Evolutionary conservation across 2,888 invertebrate genomes (phyloP).

Genomic region (Cordylochernes scorpioides): DNA sequence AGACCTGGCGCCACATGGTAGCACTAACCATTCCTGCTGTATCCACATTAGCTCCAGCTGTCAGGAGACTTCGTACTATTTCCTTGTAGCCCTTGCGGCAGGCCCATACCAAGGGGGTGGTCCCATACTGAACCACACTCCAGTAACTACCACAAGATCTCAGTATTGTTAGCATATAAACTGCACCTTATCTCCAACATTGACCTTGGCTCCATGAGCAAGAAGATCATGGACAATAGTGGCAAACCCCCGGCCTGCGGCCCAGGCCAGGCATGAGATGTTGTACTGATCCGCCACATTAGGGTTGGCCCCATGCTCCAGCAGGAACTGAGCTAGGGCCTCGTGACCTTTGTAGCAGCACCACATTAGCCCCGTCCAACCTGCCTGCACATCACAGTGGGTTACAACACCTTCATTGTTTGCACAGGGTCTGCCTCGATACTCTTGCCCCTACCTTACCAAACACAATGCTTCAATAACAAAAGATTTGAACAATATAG

Average conservation of each 20-base stretch:
- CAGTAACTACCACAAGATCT: background rate
- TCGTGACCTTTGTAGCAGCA: conserved; percentile 61
- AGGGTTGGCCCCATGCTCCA: conserved; percentile 68
- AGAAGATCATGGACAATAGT: conserved; percentile 58
- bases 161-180: conserved; percentile 7
- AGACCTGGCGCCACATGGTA: too few species aligned
- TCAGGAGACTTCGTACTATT: conserved; percentile 50
- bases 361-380: conserved; percentile 95
- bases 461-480: too few species aligned
- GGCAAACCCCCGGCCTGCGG: conserved; percentile 65
- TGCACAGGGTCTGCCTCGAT: conserved; percentile 4
- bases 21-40: conserved; percentile 78
- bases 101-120: conserved; percentile 87
- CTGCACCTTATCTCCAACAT: conserved; percentile 55
- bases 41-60: conserved; percentile 62
- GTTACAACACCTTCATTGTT: conserved; percentile 16
- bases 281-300: conserved; percentile 88
- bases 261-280: conserved; percentile 75
- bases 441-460: too few species aligned
- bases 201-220: conserved; percentile 64
- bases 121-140: conserved; percentile 41
- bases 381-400: conserved; percentile 35
- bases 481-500: too few species aligned
- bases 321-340: conserved; percentile 40
- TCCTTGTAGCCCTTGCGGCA: conserved; percentile 63